Conservation (phyloP, 2,797 vertebrate genomes). For the Esox lucius region DNA sequence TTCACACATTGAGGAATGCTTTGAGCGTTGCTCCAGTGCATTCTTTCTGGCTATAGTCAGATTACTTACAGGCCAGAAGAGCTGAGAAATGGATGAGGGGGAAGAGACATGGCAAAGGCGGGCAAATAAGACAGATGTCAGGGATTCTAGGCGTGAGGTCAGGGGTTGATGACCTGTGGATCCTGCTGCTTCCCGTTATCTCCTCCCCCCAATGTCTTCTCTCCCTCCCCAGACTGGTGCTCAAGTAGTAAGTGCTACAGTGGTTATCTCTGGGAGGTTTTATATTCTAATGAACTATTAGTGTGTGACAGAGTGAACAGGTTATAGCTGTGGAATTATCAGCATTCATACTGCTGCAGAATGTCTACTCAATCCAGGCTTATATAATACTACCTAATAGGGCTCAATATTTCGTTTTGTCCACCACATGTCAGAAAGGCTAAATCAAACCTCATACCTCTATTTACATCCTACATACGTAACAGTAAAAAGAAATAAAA, state of each 20-base stretch:
- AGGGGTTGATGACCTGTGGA: conserved; percentile 69
- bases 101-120: conserved; percentile 39
- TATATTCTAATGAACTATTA: not conserved
- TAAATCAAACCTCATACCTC: not conserved
- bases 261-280: conserved; percentile 35
- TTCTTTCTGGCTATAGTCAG: conserved; percentile 40
- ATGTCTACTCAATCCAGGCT: not conserved
- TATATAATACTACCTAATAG: conserved; percentile 1
- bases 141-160: conserved; percentile 63
- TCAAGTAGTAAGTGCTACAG: conserved; percentile 41
- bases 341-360: not conserved
- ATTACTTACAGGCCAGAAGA: conserved; percentile 47
- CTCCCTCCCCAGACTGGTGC: conserved; percentile 35
- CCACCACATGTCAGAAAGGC: not conserved
- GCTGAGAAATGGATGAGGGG: conserved; percentile 4
- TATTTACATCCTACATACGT: not conserved
- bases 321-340: not conserved
- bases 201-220: conserved; percentile 34
- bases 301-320: not conserved
- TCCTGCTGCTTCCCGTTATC: conserved; percentile 39
- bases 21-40: conserved; percentile 30
- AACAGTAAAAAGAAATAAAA: not conserved
- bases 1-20: conserved; percentile 7
- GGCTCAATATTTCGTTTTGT: not conserved
- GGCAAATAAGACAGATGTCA: conserved; percentile 73